These are phyloP conservation scores for Corbicula japonica DNA, from an alignment of 2,888 invertebrate genomes.

Conservation along the genomic window DNA sequence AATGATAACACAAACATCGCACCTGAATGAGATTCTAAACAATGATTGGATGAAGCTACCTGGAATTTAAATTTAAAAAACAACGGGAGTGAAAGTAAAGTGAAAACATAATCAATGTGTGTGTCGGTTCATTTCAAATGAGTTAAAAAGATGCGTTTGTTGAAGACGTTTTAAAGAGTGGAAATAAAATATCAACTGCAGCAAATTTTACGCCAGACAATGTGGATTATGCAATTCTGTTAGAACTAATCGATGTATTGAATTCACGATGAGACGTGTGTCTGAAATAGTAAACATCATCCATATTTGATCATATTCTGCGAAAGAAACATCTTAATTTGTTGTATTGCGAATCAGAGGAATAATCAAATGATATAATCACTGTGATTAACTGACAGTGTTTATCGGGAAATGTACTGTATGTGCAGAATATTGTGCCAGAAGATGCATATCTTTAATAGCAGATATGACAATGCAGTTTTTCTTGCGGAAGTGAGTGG, in stretches of 20 bases:
- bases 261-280: background rate
- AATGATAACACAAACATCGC: constrained; percentile 16
- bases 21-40: constrained; percentile 15
- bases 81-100: constrained; percentile 17
- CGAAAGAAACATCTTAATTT: too few relatives aligned
- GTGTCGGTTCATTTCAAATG: background rate
- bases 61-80: constrained; percentile 23
- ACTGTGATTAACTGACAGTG: too few relatives aligned
- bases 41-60: constrained; percentile 18
- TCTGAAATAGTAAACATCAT: background rate
- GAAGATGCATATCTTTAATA: too few relatives aligned
- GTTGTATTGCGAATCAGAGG: too few relatives aligned
- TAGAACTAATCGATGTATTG: background rate
- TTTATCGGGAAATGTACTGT: too few relatives aligned
- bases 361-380: too few relatives aligned
- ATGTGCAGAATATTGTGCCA: too few relatives aligned
- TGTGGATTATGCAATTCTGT: background rate
- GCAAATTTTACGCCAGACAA: background rate
- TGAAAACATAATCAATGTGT: background rate
- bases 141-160: background rate
- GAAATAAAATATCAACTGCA: background rate
- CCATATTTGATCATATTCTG: too few relatives aligned
- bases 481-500: too few relatives aligned
- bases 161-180: background rate
- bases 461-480: too few relatives aligned